Evolutionary conservation across 64 coral and sea anemone genomes (phyloP), one percentile per base, ranked within the genome.

Genomic region (Acropora yongei): DNA sequence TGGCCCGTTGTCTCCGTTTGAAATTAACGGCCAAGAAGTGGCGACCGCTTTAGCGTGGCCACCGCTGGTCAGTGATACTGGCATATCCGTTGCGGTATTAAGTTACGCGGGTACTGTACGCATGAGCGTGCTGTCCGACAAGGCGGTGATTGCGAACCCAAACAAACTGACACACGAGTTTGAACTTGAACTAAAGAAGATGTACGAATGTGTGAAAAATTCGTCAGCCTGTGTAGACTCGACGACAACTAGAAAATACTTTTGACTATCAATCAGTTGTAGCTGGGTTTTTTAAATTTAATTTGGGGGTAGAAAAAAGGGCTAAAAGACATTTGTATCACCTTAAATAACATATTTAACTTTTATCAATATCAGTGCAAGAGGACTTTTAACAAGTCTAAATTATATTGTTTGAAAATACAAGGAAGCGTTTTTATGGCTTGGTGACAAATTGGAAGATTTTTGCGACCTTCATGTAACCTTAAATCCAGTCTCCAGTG

Each of bases 11-110:
- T 91, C 86, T 11, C 69, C 80, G 40, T 63, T 94, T 57, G 92
- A 94, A 76, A 88, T 98, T 58, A 78, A 71, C 1, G 86, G 96
- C 3, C 87, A 93, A 57, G 80, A 88, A 43, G 84, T 98, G 2
- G 89, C 72, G 6, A 92, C 83, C 44, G 83, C 91, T 13, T 94
- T 98, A 65, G 84, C 92, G 0, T 98, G 96, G 96, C 96, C 96
- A 8, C 96, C 96, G 13, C 43, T 98, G 58, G 68, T 98, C 30
- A 94, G 96, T 40, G 96, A 94, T 39, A 98, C 92, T 1, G 51
- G 96, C 5, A 92, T 98, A 89, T 89, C 96, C 7, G 83, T 91
- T 42, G 57, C 96, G n/a, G 89, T 98, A 17, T 98, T 98, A 39
- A 98, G 92, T 41, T 98, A 98, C 75, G 96, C 92, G 12, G 96